Evolutionary conservation across 2,888 invertebrate species (phyloP).

Genomic region (Stictocephala bisonia): DNA sequence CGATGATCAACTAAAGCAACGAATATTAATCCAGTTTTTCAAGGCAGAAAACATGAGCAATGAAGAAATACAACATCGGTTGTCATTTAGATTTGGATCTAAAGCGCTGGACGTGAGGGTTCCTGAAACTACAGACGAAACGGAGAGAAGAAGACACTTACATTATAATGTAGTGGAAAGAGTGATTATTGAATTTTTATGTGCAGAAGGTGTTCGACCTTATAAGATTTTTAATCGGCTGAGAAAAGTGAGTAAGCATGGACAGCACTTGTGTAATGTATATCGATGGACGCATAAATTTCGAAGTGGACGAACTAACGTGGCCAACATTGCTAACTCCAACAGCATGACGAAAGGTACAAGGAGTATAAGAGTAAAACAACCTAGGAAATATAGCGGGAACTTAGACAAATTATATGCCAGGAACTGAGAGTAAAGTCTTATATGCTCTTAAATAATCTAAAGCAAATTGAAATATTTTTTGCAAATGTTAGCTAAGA

Average conservation of each 20-base stretch:
- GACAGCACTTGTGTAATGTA: slow-evolving; percentile 28
- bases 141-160: slow-evolving; percentile 1
- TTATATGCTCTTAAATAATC: too few species aligned
- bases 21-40: slow-evolving; percentile 1
- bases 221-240: slow-evolving; percentile 3
- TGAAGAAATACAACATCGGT: background rate
- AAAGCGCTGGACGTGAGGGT: background rate
- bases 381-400: too few species aligned
- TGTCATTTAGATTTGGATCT: background rate
- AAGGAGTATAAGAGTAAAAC: too few species aligned
- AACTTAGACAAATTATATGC: too few species aligned
- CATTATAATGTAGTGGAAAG: slow-evolving; percentile 27
- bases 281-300: slow-evolving; percentile 22
- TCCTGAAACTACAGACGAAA: background rate
- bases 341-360: too few species aligned
- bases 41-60: background rate
- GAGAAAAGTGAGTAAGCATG: slow-evolving; percentile 18
- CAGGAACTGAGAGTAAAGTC: too few species aligned
- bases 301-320: background rate
- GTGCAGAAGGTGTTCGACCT: slow-evolving; percentile 9
- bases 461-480: too few species aligned
- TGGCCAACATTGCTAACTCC: slow-evolving; percentile 21
- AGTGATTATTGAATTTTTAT: slow-evolving; percentile 6
- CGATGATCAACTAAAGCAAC: slow-evolving; percentile 5
- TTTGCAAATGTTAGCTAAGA: too few species aligned